A percentile compares a stretch with the other conserved stretches of the same genome.
Conservation (phyloP, 2,888 invertebrate genomes). For the Xylota sylvarum region DNA sequence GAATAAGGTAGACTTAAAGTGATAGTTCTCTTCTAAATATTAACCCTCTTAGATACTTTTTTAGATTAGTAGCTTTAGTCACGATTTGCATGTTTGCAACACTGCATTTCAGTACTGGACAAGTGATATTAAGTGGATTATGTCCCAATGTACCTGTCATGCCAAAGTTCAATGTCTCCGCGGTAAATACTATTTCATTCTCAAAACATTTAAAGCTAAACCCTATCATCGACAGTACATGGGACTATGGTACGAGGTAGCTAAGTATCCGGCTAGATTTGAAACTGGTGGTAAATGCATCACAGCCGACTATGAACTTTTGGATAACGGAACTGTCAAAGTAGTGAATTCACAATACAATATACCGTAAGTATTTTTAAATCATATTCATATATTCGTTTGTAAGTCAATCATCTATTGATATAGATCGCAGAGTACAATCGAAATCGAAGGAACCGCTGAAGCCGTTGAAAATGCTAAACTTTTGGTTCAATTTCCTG, state of each 20-base stretch:
- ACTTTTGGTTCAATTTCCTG: constrained; percentile 50
- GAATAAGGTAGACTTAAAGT: not conserved
- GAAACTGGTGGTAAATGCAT: constrained; percentile 52
- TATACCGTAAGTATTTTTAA: constrained; percentile 23
- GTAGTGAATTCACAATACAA: constrained; percentile 41
- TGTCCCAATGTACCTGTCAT: constrained; percentile 50
- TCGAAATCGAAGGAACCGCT: constrained; percentile 50
- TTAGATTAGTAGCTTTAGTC: not conserved
- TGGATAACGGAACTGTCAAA: constrained; percentile 38
- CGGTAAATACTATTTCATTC: constrained; percentile 12
- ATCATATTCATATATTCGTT: not conserved
- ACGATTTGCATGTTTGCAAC: not conserved
- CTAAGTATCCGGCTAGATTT: constrained; percentile 59
- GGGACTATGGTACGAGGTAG: constrained; percentile 65
- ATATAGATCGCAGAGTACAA: not conserved
- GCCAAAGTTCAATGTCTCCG: constrained; percentile 38
- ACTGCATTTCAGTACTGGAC: not conserved
- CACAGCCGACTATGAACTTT: constrained; percentile 52
- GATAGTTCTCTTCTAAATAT: not conserved
- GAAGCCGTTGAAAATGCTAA: constrained; percentile 48
- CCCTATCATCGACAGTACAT: constrained; percentile 32
- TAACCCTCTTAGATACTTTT: not conserved
- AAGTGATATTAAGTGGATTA: constrained; percentile 3
- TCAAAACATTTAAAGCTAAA: too few relatives aligned
- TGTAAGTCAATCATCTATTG: not conserved